Base-by-base conservation (phyloP, 2,888 invertebrate species). In the Patella depressa region DNA sequence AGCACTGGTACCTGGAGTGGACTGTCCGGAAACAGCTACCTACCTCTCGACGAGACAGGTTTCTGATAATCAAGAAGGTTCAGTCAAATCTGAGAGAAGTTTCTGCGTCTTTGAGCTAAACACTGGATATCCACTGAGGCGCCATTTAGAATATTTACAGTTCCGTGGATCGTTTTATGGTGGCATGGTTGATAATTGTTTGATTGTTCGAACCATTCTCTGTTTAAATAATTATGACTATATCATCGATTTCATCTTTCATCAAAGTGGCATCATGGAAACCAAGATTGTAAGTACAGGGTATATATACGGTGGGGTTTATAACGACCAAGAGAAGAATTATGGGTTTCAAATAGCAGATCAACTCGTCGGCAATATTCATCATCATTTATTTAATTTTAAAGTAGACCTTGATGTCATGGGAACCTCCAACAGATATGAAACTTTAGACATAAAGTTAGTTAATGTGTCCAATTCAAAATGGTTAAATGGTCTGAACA, bases 351-450 rank as follows among this genome's bases (percentile, higher is more conserved):
- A 72, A 24, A 29, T 82, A 4, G 59, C 72, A 17, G 79, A 77
- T 2, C 45, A 69, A 14, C 71, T 77, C 15, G 14, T 76, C 14
- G 82, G 78, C 1, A 81, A 74, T 65, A 53, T 83, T n/a, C 83
- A 83, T 65, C 79, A 79, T 34, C 83, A 83, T 59, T 54, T 82
- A 65, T 79, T 83, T 65, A 34, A 79, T 72, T 83, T 79, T 70
- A 82, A 82, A 69, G 69, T 79, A 2, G 85, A 85, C 71, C n/a
- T 87, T 29, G 85, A 87, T 71, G 82, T 89, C n/a, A 82, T 82
- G 71, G 88, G 87, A n/a, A 80, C 80, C 2, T 71, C 78, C 53
- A 89, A 89, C 74, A 73, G 89, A 45, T 87, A 86, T 74, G 86
- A 86, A 75, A 87, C 86, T 14, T 74, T 86, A 34, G 84, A 88